Evolutionary conservation across 2,113 vertebrate species (phyloP).

Genomic region (Ammodytes marinus): DNA sequence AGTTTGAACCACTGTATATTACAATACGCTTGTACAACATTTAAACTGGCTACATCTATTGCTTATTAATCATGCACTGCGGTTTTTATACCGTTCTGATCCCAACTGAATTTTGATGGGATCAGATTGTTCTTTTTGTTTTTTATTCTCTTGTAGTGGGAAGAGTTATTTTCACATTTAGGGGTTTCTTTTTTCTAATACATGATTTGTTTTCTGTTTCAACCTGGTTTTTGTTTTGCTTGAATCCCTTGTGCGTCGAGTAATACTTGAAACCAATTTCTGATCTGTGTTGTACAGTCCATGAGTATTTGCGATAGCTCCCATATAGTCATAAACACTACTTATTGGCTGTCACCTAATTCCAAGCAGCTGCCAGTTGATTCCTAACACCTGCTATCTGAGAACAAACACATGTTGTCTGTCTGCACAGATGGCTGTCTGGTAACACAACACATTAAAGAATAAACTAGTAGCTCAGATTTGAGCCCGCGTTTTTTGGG

Average conservation of each 20-base stretch:
- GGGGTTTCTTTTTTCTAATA: background rate
- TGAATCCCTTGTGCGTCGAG: background rate
- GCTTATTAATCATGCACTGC: background rate
- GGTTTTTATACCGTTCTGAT: background rate
- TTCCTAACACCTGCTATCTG: conserved; percentile 61
- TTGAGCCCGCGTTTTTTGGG: background rate
- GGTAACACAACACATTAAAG: conserved; percentile 2
- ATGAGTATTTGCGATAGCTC: conserved; percentile 1
- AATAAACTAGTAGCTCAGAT: conserved; percentile 14
- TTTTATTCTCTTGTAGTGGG: conserved; percentile 5
- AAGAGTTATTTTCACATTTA: conserved; percentile 32
- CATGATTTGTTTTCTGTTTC: too few relatives aligned
- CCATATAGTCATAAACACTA: conserved; percentile 30
- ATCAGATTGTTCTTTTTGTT: background rate
- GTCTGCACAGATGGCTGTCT: conserved; percentile 66
- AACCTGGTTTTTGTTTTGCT: background rate
- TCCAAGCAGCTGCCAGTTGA: conserved; percentile 62
- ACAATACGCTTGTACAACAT: background rate
- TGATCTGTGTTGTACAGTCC: background rate
- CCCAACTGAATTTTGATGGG: background rate
- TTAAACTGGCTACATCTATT: background rate
- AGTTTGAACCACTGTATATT: background rate
- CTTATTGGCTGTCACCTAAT: conserved; percentile 56
- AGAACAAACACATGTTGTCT: conserved; percentile 60
- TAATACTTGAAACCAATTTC: background rate